Base-by-base conservation (phyloP, 1,140 invertebrate species). In the Heterodera schachtii region DNA sequence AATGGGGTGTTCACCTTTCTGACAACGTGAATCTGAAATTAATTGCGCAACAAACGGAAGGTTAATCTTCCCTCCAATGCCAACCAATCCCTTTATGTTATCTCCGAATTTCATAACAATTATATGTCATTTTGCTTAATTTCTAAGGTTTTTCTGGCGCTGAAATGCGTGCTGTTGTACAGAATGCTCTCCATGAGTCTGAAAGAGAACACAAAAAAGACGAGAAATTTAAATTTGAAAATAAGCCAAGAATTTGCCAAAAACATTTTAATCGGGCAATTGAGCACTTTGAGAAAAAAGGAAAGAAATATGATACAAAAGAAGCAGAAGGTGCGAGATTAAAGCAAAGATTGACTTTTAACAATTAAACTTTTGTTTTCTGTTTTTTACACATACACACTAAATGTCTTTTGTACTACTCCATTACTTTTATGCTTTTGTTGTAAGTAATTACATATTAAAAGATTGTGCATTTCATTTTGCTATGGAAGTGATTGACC, bases 401-500 rank as follows among this genome's bases (percentile, higher is more conserved):
- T 31, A 31, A 31, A 31, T 0, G 31, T 31, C 31, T 31, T 31
- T 31, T 31, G 0, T 31, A 31, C 31, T 31, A 31, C 31, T n/a
- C n/a, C n/a, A 31, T 31, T 31, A 31, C 31, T 31, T 31, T 31
- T 31, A 31, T 31, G 31, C 31, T 31, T 31, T 31, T 31, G 31
- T 31, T 31, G 31, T 31, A 31, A 31, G 1, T 31, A 31, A 31
- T 1, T 31, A 31, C 31, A 31, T 31, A 31, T 31, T 31, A 0
- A 1, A 31, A 31, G 31, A 31, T 31, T 31, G 31, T 31, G 31
- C 31, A 31, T 31, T 31, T 31, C 31, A 31, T 31, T 52, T 52
- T 64, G 5, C 19, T 64, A 83, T 83, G 82, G 82, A 83, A 84
- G 73, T 83, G 11, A 13, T 83, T 16, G 82, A 83, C 57, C 80